Evolutionary conservation across 2,797 vertebrate genomes (phyloP), one percentile per base, ranked within the genome.

Genomic region (Crocidura indochinensis): DNA sequence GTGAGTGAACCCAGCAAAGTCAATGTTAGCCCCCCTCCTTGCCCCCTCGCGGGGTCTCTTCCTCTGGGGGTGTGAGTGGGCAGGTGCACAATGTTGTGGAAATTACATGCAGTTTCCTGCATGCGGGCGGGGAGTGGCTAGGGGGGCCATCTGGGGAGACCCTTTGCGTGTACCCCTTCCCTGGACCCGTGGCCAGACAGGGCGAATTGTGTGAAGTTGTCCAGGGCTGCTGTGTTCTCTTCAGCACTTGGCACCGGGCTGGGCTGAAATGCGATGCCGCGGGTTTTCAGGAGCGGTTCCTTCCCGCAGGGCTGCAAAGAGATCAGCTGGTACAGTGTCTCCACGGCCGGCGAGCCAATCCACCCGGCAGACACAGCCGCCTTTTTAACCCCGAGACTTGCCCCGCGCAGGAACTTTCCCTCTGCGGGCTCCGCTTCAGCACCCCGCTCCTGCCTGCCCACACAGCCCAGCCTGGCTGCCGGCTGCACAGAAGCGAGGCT

Each of bases 241-340:
- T 96, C 95, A 95, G 97, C 97, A 96, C 98, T 98, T 98, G 98
- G 98, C 98, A 98, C 96, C 90, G 38, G 95, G 97, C 98, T 97
- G 98, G 89, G 27, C 97, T 98, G 98, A 98, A 99, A 99, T 98
- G 98, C 97, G 98, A 99, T 98, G 98, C 98, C 98, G 98, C 97
- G 98, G 98, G 98, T 98, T 98, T 98, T 98, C 97, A 98, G 98
- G 97, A 97, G 98, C 98, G 98, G 97, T 96, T 98, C 97, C 98
- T 98, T 98, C 98, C 98, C 98, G 98, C 98, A 98, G 98, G 98
- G 98, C 98, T 98, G 98, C 98, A 98, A 98, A 97, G 98, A 97
- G 98, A 98, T 97, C 98, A 98, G 98, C 98, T 98, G 97, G 98
- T 98, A 98, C 97, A 95, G 97, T 97, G 97, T 94, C 56, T 60